phyloP scores from a whole-genome alignment of 2,888 invertebrate species.

The Xestoiulus laeticollis region DNA sequence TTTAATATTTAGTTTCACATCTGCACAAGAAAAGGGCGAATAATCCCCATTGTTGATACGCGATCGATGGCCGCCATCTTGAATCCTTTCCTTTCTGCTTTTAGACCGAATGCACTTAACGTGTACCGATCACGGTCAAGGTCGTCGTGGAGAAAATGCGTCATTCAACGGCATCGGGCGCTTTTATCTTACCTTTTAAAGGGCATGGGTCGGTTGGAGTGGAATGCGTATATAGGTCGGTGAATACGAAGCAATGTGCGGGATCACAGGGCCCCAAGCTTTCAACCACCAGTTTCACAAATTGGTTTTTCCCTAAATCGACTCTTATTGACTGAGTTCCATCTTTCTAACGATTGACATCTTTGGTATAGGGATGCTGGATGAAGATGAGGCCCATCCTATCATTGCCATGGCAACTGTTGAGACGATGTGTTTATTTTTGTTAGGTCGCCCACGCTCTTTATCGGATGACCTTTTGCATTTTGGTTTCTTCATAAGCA shows the following conservation, averaged over 20 bases:
- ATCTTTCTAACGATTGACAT: background rate
- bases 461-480: background rate
- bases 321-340: background rate
- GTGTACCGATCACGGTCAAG: conserved; percentile 9
- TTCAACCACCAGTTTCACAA: background rate
- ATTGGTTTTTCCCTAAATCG: background rate
- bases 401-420: background rate
- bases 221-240: background rate
- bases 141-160: background rate
- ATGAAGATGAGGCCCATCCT: background rate
- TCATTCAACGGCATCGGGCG: background rate
- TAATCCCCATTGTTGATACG: background rate
- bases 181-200: background rate
- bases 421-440: conserved; percentile 1
- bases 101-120: background rate
- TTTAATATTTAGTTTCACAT: background rate
- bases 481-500: background rate
- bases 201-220: background rate
- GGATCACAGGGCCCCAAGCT: background rate
- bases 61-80: background rate
- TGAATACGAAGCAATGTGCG: no score
- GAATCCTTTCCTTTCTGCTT: background rate
- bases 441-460: background rate
- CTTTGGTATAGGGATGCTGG: background rate
- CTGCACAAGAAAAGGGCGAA: background rate